Evolutionary conservation across 1,140 invertebrate species (phyloP).

Genomic region (Euschistus heros): DNA sequence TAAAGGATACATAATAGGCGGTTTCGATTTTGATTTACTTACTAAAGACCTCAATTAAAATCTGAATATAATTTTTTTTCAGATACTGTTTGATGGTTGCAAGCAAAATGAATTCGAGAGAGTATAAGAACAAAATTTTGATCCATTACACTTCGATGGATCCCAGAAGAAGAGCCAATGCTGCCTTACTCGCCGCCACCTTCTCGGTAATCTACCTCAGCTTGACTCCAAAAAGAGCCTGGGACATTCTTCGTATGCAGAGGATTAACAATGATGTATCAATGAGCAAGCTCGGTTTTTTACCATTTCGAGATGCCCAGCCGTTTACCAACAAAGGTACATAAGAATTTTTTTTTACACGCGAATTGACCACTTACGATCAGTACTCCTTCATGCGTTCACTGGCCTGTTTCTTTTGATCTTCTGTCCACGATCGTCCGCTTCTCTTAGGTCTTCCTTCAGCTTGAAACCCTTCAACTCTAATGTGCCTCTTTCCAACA

Average conservation of each 20-base stretch:
- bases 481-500: no score
- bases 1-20: no score
- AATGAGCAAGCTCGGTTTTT: constrained; percentile 74
- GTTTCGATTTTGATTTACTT: no score
- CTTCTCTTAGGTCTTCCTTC: no score
- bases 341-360: no score
- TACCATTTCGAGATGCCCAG: background rate
- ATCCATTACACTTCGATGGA: constrained; percentile 83
- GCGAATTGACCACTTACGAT: no score
- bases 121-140: constrained; percentile 66
- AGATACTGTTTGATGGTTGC: constrained; percentile 52
- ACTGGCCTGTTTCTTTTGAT: no score
- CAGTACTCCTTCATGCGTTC: no score
- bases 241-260: constrained; percentile 50
- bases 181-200: constrained; percentile 55
- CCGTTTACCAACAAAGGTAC: no score
- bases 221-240: constrained; percentile 69
- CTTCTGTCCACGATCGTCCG: no score
- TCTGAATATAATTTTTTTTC: background rate
- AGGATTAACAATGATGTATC: constrained; percentile 59
- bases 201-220: constrained; percentile 77
- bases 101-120: constrained; percentile 61
- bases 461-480: no score
- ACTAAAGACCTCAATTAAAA: no score
- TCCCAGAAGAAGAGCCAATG: constrained; percentile 57